Evolutionary conservation across 2,113 vertebrate species (phyloP).

Genomic region (Vombatus ursinus): DNA sequence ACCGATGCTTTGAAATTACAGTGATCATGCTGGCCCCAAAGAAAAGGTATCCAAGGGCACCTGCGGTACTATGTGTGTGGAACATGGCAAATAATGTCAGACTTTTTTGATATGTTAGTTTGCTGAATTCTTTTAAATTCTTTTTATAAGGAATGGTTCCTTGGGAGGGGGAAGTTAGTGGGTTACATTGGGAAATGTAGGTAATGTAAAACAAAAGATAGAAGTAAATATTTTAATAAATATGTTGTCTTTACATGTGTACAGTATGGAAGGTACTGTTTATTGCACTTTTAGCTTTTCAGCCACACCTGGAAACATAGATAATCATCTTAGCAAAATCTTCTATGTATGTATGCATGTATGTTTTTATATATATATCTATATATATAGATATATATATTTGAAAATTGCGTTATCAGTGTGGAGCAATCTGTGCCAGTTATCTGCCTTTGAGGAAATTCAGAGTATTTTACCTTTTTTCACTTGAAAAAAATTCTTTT

Average conservation of each 20-base stretch:
- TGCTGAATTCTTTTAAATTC: background rate
- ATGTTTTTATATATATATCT: constrained; percentile 6
- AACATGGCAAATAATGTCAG: background rate
- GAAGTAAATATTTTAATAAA: background rate
- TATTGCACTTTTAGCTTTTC: constrained; percentile 15
- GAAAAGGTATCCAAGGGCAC: background rate
- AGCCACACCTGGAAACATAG: constrained; percentile 3
- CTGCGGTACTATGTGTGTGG: background rate
- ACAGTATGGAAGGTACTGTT: background rate
- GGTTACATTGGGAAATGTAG: background rate
- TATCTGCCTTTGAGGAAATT: constrained; percentile 49
- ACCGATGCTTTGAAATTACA: background rate
- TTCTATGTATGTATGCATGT: background rate
- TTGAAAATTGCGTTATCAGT: background rate
- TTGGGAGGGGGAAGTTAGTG: background rate
- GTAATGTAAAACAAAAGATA: background rate
- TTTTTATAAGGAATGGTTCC: background rate
- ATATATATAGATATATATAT: background rate
- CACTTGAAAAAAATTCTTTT: constrained; percentile 35
- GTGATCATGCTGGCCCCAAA: background rate
- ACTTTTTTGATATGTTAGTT: background rate
- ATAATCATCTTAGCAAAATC: constrained; percentile 15
- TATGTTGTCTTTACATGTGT: background rate
- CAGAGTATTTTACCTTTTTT: constrained; percentile 23
- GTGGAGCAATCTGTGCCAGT: constrained; percentile 21